Percentiles rank a stretch among this genome's conserved stretches.
Evolutionary conservation across 2,888 invertebrate species (phyloP).

Genomic region (Microplitis manilae): DNA sequence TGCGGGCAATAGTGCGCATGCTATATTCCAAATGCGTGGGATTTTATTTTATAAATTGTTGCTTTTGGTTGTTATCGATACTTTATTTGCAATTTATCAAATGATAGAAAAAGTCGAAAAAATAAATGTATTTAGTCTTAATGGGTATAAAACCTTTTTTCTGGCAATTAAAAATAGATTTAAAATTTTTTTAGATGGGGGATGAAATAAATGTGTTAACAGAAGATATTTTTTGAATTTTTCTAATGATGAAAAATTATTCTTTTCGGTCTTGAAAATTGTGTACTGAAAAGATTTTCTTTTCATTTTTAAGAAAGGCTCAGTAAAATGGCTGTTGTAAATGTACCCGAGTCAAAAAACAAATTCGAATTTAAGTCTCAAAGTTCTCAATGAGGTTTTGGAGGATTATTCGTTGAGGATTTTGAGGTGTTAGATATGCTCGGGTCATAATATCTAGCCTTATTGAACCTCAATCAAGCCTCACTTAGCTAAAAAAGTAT

Average conservation of each 20-base stretch:
- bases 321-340: too few species aligned
- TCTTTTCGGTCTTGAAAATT: background rate
- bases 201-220: background rate
- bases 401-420: too few species aligned
- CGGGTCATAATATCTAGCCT: too few species aligned
- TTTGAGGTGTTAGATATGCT: too few species aligned
- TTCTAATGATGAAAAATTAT: background rate
- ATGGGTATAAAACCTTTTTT: background rate
- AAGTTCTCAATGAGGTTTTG: background rate
- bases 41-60: conserved; percentile 41
- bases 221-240: background rate
- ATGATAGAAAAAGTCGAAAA: background rate
- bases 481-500: too few species aligned
- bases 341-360: too few species aligned
- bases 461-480: too few species aligned
- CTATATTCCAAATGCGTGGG: conserved; percentile 56
- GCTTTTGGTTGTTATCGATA: background rate
- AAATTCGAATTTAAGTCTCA: too few species aligned
- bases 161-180: background rate
- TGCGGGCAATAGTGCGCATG: conserved; percentile 55
- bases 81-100: conserved; percentile 6
- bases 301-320: background rate
- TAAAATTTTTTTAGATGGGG: background rate
- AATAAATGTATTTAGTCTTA: background rate
- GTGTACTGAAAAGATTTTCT: background rate